Evolutionary conservation across 2,888 invertebrate species (phyloP), one percentile per base, ranked within the genome.

Genomic region (Euphydryas editha): DNA sequence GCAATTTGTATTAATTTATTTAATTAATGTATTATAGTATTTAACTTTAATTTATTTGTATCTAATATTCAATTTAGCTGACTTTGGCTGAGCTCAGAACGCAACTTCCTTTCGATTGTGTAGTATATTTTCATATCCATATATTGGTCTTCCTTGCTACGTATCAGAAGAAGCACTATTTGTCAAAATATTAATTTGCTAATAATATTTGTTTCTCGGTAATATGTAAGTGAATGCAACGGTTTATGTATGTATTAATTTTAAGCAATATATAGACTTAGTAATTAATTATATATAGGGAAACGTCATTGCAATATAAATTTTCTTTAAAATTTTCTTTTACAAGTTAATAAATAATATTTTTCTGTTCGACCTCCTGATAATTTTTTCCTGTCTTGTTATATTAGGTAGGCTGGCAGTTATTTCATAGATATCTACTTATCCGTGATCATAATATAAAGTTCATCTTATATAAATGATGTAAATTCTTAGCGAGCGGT

Each of bases 131-230:
- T 39, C 15, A 15, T 39, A 15, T 15, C 39, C 42, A 6, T 15
- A 44, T n/a, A n/a, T 44, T 21, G 13, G 49, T 49, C 49, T 49
- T 49, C 49, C 49, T 49, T 13, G 15, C 3, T n/a, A 24, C 49
- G 49, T 49, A 49, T 49, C 49, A 49, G 24, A 24, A 49, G 24
- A 49, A 49, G 49, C 49, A 51, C 21, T 51, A 51, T 15, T 51
- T 15, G 24, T 51, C 49, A 51, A 24, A 51, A 51, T 51, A 51
- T 51, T 5, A 20, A 21, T 6, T 51, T 15, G 20, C 2, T 47
- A 51, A 15, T 10, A 20, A 20, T 47, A 21, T 47, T 20, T 47
- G 11, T 51, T 51, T 51, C 49, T 24, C 24, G 49, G 49, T 44
- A 20, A 24, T 13, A 20, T 47, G 5, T 18, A 13, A 47, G 21